Conservation (phyloP, 2,888 invertebrate species). For the Emesis russula region DNA sequence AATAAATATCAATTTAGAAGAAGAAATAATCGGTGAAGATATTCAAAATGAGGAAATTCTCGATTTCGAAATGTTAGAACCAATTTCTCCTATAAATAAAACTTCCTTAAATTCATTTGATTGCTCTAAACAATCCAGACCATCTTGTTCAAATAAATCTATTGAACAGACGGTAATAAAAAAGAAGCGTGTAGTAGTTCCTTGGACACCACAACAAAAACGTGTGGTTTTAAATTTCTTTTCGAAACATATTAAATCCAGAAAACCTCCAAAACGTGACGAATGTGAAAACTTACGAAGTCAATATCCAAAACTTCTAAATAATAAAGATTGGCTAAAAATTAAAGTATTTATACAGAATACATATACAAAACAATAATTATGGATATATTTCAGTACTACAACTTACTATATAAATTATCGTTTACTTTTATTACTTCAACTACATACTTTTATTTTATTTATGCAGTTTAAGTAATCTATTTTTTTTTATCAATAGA, state of each 20-base stretch:
- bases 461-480: conserved; percentile 16
- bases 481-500: conserved; percentile 8
- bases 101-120: conserved; percentile 22
- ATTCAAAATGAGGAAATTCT: no score
- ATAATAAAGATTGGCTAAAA: conserved; percentile 87
- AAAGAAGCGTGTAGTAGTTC: conserved; percentile 81
- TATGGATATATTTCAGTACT: background rate
- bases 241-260: conserved; percentile 82
- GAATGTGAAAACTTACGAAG: conserved; percentile 81
- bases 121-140: conserved; percentile 13
- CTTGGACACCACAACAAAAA: conserved; percentile 83
- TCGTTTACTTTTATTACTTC: conserved; percentile 34
- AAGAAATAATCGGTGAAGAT: conserved; percentile 75
- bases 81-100: background rate
- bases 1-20: conserved; percentile 85
- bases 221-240: conserved; percentile 71
- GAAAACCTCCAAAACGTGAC: conserved; percentile 84
- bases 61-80: conserved; percentile 26
- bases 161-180: conserved; percentile 5
- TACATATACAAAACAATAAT: conserved; percentile 27
- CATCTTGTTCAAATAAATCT: conserved; percentile 5
- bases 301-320: conserved; percentile 67
- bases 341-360: conserved; percentile 70
- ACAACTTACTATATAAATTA: conserved; percentile 33
- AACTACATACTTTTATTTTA: conserved; percentile 35